These are phyloP conservation scores for Callipepla squamata DNA, from an alignment of 2,113 vertebrate species.

Conservation along the genomic window DNA sequence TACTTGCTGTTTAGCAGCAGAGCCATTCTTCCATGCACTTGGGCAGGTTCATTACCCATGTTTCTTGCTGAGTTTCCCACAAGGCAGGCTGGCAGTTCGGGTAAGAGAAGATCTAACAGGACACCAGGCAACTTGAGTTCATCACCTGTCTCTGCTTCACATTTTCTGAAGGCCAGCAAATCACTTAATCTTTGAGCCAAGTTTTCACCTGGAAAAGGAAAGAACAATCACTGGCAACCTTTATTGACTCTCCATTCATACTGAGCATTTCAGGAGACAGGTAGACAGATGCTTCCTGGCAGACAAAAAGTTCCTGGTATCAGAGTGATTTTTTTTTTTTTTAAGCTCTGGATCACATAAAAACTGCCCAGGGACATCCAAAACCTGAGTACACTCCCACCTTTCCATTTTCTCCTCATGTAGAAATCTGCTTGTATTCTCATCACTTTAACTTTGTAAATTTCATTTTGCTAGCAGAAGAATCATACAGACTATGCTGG, in stretches of 20 bases:
- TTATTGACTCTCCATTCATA: neutral
- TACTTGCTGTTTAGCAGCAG: constrained; percentile 8
- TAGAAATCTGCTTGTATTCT: neutral
- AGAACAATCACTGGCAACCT: neutral
- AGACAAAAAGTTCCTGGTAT: neutral
- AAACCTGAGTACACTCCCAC: neutral
- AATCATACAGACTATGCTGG: neutral
- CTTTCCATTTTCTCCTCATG: neutral
- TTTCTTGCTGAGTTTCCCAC: constrained; percentile 6
- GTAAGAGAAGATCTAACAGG: neutral
- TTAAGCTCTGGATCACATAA: neutral
- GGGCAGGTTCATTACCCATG: neutral
- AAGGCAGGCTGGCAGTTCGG: neutral
- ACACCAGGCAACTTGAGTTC: neutral
- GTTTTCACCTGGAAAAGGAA: neutral
- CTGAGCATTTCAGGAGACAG: neutral
- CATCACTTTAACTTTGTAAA: neutral
- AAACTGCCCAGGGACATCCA: neutral
- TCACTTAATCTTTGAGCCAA: neutral
- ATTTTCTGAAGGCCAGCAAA: constrained; percentile 16
- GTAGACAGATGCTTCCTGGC: neutral
- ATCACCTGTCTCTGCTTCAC: neutral
- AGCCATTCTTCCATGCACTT: neutral
- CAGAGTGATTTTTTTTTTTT: neutral
- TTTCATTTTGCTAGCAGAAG: constrained; percentile 12